phyloP scores from a whole-genome alignment of 2,888 invertebrate species.

The Protophormia terraenovae region DNA sequence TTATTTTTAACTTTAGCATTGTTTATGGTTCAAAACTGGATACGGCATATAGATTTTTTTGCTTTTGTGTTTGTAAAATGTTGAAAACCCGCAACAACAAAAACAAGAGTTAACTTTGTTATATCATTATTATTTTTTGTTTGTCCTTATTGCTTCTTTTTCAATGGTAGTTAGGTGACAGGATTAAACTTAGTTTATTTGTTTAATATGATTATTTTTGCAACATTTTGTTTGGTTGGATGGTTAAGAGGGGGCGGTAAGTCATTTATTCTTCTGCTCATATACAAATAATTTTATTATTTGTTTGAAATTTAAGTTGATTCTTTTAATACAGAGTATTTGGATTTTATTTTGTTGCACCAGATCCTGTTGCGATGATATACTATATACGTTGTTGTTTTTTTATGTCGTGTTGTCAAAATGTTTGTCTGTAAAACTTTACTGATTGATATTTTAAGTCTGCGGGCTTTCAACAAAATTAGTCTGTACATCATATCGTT shows the following conservation, averaged over 20 bases:
- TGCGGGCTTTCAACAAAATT: not conserved
- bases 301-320: slow-evolving; percentile 5
- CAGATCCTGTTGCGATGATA: not conserved
- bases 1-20: not conserved
- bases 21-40: slow-evolving; percentile 3
- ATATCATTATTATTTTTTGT: slow-evolving; percentile 18
- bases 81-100: not conserved
- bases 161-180: not conserved
- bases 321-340: not conserved
- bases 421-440: not conserved
- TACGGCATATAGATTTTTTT: slow-evolving; percentile 22
- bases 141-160: not conserved
- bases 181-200: slow-evolving; percentile 22
- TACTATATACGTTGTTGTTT: not conserved
- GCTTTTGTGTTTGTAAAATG: not conserved
- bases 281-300: not conserved
- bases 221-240: not conserved
- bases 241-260: not conserved
- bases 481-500: not conserved
- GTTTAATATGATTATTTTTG: slow-evolving; percentile 7
- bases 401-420: not conserved
- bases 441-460: not conserved
- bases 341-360: not conserved
- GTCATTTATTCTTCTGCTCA: not conserved
- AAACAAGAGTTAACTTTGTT: slow-evolving; percentile 24